Evolutionary conservation across 2,113 vertebrate species (phyloP).

Genomic region (Equus quagga): DNA sequence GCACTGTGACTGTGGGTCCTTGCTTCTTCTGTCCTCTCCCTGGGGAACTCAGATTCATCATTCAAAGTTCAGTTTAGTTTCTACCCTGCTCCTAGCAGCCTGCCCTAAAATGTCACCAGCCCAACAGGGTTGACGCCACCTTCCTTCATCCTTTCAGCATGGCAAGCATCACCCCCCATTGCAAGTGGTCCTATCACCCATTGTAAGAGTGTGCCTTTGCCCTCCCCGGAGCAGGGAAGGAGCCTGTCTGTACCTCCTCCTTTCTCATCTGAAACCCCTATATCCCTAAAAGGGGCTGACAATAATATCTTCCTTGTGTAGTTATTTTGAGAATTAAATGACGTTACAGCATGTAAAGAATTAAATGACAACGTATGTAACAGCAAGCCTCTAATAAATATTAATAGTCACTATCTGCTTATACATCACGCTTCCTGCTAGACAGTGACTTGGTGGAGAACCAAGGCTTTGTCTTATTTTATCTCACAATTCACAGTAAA

Average conservation of each 20-base stretch:
- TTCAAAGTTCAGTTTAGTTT: not conserved
- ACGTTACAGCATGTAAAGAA: not conserved
- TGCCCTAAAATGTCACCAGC: not conserved
- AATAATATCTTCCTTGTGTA: accelerated
- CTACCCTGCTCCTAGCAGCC: not conserved
- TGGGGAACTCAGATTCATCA: accelerated
- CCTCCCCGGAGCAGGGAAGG: too few relatives aligned
- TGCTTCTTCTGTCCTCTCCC: too few relatives aligned
- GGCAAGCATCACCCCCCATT: accelerated
- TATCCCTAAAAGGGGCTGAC: not conserved
- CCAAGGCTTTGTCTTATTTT: not conserved
- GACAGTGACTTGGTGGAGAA: not conserved
- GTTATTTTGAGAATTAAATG: not conserved
- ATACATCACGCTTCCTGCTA: not conserved
- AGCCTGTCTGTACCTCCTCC: accelerated
- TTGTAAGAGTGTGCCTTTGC: accelerated
- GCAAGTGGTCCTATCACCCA: not conserved
- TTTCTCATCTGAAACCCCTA: not conserved
- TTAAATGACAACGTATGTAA: not conserved
- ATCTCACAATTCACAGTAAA: not conserved
- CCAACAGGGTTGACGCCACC: accelerated
- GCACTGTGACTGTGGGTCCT: accelerated
- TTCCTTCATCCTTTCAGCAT: not conserved
- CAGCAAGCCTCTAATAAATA: not conserved
- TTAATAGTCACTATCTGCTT: not conserved